These are phyloP conservation scores for Serilophus lunatus DNA, from an alignment of 2,113 vertebrate genomes.

Conservation along the genomic window DNA sequence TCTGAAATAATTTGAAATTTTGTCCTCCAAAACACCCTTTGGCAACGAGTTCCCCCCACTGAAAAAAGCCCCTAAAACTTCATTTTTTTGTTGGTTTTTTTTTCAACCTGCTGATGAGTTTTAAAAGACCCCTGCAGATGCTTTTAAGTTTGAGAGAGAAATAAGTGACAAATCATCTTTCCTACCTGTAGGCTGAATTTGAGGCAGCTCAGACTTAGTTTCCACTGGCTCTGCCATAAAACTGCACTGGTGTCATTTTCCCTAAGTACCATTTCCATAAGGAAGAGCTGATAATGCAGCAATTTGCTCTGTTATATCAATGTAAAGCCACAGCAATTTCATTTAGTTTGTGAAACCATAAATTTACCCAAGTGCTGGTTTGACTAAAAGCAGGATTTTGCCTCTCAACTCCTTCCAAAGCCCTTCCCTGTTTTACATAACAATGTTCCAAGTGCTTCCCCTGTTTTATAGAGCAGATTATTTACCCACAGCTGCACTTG, in stretches of 20 bases:
- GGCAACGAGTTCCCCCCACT: neutral
- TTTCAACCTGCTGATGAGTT: neutral
- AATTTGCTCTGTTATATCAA: neutral
- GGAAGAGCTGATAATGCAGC: neutral
- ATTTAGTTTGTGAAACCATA: neutral
- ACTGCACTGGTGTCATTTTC: neutral
- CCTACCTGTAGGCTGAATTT: neutral
- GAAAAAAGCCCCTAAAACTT: neutral
- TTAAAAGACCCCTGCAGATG: neutral
- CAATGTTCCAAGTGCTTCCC: neutral
- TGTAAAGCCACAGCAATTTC: neutral
- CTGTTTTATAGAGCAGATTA: neutral
- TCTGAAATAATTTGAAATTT: neutral
- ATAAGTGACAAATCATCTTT: neutral
- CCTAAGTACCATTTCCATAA: neutral
- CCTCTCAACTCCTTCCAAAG: neutral
- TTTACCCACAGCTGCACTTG: neutral
- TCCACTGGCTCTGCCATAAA: neutral
- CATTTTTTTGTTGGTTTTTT: neutral
- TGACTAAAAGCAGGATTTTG: neutral
- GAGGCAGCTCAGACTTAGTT: neutral
- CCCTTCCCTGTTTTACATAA: neutral
- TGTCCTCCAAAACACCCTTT: neutral
- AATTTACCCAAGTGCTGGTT: neutral
- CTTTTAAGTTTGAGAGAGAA: neutral